These are phyloP conservation scores for Halictus ligatus DNA, from an alignment of 2,888 invertebrate genomes.

Conservation along the genomic window DNA sequence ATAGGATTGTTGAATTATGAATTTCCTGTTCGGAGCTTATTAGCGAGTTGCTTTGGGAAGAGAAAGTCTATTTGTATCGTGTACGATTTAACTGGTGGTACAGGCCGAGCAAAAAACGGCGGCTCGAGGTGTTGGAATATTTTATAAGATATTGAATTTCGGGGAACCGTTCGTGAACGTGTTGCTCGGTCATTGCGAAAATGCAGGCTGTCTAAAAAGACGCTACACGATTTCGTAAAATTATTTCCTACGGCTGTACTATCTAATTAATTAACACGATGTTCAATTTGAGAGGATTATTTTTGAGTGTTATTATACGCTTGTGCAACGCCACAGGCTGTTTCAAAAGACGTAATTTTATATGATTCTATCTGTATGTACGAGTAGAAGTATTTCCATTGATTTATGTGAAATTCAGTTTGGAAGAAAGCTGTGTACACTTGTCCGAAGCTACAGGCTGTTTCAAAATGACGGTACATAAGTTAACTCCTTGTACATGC, in stretches of 20 bases:
- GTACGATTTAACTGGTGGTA: background rate
- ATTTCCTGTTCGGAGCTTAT: conserved; percentile 14
- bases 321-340: background rate
- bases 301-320: background rate
- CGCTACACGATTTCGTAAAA: background rate
- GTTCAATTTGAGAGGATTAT: background rate
- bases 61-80: conserved; percentile 16
- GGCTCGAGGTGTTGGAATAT: background rate
- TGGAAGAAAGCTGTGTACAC: background rate
- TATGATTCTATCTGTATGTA: background rate
- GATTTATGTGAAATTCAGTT: background rate
- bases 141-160: background rate
- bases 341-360: background rate
- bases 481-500: too few relatives aligned
- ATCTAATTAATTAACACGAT: background rate
- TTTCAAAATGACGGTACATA: too few relatives aligned
- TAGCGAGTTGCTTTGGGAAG: conserved; percentile 13
- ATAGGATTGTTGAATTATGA: conserved; percentile 16
- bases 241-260: background rate
- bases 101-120: background rate
- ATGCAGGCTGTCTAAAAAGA: background rate
- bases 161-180: background rate
- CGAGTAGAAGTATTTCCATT: too few relatives aligned
- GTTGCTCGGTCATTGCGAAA: background rate
- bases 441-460: too few relatives aligned